Conservation (phyloP, 2,888 invertebrate species). For the Parthenolecanium corni region DNA sequence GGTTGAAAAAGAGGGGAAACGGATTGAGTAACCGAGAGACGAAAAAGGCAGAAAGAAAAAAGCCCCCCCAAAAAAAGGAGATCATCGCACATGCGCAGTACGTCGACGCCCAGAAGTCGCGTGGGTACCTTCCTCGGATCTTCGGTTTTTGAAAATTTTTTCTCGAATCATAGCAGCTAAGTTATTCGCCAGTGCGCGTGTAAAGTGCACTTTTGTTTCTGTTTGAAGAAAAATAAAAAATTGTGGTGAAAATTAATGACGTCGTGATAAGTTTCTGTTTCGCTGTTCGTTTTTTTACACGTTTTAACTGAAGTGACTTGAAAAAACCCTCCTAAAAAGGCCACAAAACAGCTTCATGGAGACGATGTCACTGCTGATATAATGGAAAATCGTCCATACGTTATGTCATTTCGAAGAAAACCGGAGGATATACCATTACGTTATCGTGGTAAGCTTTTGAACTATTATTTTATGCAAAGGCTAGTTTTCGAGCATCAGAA, state of each 20-base stretch:
- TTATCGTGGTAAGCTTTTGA: constrained; percentile 6
- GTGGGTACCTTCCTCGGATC: constrained; percentile 15
- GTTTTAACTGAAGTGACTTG: background rate
- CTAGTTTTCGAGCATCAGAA: no score
- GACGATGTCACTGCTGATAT: background rate
- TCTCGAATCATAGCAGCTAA: constrained; percentile 12
- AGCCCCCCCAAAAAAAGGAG: background rate
- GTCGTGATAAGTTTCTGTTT: background rate
- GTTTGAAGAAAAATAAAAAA: background rate
- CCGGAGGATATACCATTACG: constrained; percentile 22
- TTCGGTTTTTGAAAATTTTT: constrained; percentile 7
- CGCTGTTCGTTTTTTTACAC: background rate
- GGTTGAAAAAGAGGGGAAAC: no score
- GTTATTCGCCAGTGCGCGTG: constrained; percentile 20
- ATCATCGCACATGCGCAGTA: constrained; percentile 12
- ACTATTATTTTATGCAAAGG: no score
- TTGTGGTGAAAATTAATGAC: background rate
- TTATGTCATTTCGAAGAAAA: constrained; percentile 22
- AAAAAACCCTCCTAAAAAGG: background rate
- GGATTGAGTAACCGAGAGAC: no score
- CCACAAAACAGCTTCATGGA: background rate
- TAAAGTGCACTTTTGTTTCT: constrained; percentile 2
- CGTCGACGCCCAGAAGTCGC: constrained; percentile 25
- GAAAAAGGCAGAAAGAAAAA: no score
- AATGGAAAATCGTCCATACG: constrained; percentile 8